Conservation (phyloP, 2,113 vertebrate genomes). For the Eonycteris spelaea region DNA sequence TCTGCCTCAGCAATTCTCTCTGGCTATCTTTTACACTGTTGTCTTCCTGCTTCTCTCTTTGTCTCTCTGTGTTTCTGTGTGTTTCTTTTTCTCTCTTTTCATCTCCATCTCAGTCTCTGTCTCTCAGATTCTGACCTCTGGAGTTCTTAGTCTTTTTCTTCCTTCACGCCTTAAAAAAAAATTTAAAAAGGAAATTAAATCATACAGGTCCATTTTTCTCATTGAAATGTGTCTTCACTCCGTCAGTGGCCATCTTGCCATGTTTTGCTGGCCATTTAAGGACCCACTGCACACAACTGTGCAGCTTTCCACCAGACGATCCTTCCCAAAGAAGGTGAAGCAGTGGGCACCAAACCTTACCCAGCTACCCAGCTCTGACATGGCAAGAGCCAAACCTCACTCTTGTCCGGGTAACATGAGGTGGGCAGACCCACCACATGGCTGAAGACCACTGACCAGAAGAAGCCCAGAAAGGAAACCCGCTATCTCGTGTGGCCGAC, state of each 20-base stretch:
- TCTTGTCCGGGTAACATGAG: not conserved
- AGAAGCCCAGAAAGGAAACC: not conserved
- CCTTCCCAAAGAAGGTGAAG: not conserved
- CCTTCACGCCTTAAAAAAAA: not conserved
- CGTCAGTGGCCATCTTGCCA: not conserved
- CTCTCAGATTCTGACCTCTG: not conserved
- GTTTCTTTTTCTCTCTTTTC: not conserved
- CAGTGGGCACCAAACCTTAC: not conserved
- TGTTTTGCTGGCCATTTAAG: not conserved
- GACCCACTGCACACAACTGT: not conserved
- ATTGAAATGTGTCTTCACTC: not conserved
- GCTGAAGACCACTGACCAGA: not conserved
- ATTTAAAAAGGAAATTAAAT: not conserved
- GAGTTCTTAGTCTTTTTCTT: not conserved
- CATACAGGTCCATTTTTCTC: not conserved
- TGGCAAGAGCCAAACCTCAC: not conserved
- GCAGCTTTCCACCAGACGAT: not conserved
- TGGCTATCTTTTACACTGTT: not conserved
- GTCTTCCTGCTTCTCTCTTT: not conserved
- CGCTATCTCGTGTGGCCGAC: not conserved
- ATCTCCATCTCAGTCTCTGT: not conserved
- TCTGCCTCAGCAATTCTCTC: not conserved
- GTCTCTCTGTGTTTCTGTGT: not conserved
- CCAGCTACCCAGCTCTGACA: not conserved
- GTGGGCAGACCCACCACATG: not conserved